Base-by-base conservation (phyloP, 1,140 invertebrate genomes). In the Scaptomyza pallida region DNA sequence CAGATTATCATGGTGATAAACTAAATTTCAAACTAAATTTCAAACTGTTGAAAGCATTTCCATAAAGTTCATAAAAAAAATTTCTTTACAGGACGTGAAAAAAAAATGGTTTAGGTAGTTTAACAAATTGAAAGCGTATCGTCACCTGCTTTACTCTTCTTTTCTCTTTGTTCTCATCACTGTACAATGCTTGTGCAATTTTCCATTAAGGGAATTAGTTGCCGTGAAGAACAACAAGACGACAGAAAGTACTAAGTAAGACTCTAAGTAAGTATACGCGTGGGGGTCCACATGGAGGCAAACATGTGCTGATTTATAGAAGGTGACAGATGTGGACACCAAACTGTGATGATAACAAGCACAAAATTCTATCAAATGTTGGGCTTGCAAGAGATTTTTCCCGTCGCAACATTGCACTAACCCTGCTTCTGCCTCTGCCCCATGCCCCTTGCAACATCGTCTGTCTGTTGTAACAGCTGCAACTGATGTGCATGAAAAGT, bases 151-250 rank as follows among this genome's bases (percentile, higher is more conserved):
- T n/a, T n/a, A 23, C 4, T 26, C 6, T 26, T 26, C 4, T 6
- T 26, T 26, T 26, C 23, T 26, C 3, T 5, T 23, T 5, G 3
- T 23, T 23, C 21, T 23, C 43, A 0, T 15, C n/a, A 13, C n/a
- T n/a, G n/a, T n/a, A n/a, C n/a, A n/a, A n/a, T 50, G 78, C 68
- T 86, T 86, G 72, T 79, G 72, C 68, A 78, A 65, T 65, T 88
- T 82, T 88, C 78, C 82, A 89, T 82, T 89, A 89, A 88, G 75
- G 75, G 78, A 89, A 88, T 88, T 88, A 88, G 78, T 88, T 76
- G 72, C 16, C 43, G 71, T 81, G 54, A 33, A 26, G 47, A 37
- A 47, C 55, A 23, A 26, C 54, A 15, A 41, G 51, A 62, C 55
- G 21, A 23, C 62, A 62, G 41, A 70, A 60, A 80, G 67, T 64